Conservation (phyloP, 64 coral and sea anemone genomes). For the Stichodactyla helianthus region DNA sequence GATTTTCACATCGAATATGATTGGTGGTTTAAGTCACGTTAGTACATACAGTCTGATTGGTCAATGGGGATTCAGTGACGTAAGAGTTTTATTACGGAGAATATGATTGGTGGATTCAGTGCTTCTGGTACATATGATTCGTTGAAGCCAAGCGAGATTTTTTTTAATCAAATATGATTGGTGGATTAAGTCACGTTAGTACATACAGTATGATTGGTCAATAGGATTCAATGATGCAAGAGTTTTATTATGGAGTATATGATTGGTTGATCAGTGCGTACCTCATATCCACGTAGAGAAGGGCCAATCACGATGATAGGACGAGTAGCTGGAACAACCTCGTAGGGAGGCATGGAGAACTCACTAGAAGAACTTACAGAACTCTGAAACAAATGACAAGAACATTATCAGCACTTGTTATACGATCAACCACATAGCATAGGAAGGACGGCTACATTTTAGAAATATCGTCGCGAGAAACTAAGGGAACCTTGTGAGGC, state of each 20-base stretch:
- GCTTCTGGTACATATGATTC: neutral
- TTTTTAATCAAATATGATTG: no score
- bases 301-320: constrained; percentile 87
- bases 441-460: no score
- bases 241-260: neutral
- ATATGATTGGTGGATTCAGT: neutral
- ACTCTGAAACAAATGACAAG: constrained; percentile 18
- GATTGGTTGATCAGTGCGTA: neutral
- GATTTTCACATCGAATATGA: neutral
- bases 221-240: no score
- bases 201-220: neutral
- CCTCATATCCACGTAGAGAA: constrained; percentile 92
- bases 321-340: constrained; percentile 83
- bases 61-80: no score
- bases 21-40: neutral
- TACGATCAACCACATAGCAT: neutral
- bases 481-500: no score
- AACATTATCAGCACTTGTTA: neutral
- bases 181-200: neutral
- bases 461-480: no score
- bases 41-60: neutral
- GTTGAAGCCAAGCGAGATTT: no score
- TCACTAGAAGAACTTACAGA: constrained; percentile 92
- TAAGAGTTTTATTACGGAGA: neutral
- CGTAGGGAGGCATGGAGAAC: constrained; percentile 85